Base-by-base conservation (phyloP, 2,888 invertebrate species). In the Epirrita christyi region DNA sequence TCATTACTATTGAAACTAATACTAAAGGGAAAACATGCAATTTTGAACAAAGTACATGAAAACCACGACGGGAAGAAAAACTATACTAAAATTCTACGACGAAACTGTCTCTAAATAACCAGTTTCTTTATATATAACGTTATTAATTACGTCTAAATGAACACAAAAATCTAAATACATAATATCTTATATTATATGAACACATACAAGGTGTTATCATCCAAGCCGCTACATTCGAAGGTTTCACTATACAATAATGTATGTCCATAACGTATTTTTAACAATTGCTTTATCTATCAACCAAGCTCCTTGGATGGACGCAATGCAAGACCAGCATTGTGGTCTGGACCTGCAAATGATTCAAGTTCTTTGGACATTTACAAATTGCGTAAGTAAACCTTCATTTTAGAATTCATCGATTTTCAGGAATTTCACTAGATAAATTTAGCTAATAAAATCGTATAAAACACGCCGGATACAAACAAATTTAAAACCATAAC, bases 361-460 rank as follows among this genome's bases (percentile, higher is more conserved):
- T 37, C 8, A 13, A 43, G 5, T 46, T 50, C 54, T 55, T 51
- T 55, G 55, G 55, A 43, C 15, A 51, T 50, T 55, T 40, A 49
- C 45, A 38, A 53, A 54, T 28, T 51, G 13, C 37, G 40, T 38
- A 32, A 42, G 32, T 37, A 21, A 44, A 34, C 55, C 51, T 44
- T 48, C 4, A 40, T 43, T 48, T 50, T 32, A 46, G 37, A 46
- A 51, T 52, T 41, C 37, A 44, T 44, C 11, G 40, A 32, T 46
- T 51, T 48, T 43, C 14, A 40, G 49, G 55, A 51, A 55, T 55
- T 55, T 55, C 11, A 47, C 55, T 59, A 59, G 8, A 86, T 87
- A 72, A 83, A 87, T 88, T 88, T 84, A 77, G 78, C 76, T 78
- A 81, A 70, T 74, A 72, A 75, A 74, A 75, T 73, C 75, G 74